These are phyloP conservation scores for Seriola aureovittata DNA, from an alignment of 2,113 vertebrate species.

Conservation along the genomic window DNA sequence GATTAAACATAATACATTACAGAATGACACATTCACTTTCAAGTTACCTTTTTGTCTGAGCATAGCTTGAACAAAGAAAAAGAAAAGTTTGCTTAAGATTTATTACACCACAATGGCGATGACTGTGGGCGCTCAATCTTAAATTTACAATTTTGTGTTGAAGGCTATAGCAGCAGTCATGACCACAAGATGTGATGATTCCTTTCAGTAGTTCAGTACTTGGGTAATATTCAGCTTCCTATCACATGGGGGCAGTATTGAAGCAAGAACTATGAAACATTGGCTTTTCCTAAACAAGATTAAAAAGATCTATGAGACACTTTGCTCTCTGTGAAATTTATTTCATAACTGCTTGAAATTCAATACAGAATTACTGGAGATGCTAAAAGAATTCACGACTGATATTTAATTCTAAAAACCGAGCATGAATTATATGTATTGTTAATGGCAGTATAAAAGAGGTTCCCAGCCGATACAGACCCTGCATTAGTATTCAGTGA, in stretches of 20 bases:
- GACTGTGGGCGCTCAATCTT: neutral
- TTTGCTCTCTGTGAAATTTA: slow-evolving; percentile 38
- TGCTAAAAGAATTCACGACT: slow-evolving; percentile 34
- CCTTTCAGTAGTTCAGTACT: neutral
- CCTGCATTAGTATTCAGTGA: neutral
- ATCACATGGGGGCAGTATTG: slow-evolving; percentile 83
- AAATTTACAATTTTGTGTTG: neutral
- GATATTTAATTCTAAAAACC: slow-evolving; percentile 24
- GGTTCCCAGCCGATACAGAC: neutral
- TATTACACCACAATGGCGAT: neutral
- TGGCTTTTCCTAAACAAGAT: slow-evolving; percentile 17
- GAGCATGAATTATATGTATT: slow-evolving; percentile 47
- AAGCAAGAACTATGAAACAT: slow-evolving; percentile 61
- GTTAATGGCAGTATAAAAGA: slow-evolving; percentile 28
- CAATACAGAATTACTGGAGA: slow-evolving; percentile 43
- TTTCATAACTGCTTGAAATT: slow-evolving; percentile 51
- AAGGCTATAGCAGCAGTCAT: neutral
- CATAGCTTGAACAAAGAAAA: neutral
- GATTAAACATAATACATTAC: neutral
- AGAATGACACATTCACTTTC: neutral
- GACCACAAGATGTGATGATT: neutral
- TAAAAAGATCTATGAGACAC: slow-evolving; percentile 18
- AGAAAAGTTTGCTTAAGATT: neutral
- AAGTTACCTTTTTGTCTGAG: neutral
- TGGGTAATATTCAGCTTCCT: slow-evolving; percentile 18